Evolutionary conservation across 64 coral and sea anemone species (phyloP).

Genomic region (Actinia tenebrosa): DNA sequence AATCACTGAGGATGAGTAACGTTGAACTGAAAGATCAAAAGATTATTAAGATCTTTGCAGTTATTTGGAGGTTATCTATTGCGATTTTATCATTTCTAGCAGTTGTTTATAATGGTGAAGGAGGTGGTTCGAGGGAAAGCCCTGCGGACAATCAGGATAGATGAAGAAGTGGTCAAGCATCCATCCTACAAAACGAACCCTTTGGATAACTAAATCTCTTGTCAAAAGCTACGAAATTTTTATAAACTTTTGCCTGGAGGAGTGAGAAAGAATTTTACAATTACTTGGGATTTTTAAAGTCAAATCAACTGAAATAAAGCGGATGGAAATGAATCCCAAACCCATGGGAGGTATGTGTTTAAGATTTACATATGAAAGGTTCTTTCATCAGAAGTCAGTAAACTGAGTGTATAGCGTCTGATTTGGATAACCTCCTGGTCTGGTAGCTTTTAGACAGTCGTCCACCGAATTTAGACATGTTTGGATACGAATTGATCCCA

Average conservation of each 20-base stretch:
- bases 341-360: not conserved
- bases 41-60: not conserved
- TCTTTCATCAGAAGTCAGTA: not conserved
- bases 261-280: too few relatives aligned
- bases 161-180: not conserved
- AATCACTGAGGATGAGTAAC: not conserved
- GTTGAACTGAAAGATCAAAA: not conserved
- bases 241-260: too few relatives aligned
- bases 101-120: not conserved
- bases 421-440: constrained; percentile 2
- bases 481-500: not conserved
- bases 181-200: not conserved
- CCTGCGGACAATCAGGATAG: not conserved
- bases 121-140: not conserved
- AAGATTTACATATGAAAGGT: not conserved
- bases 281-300: too few relatives aligned
- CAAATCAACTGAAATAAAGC: too few relatives aligned
- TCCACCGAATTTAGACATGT: not conserved
- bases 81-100: not conserved
- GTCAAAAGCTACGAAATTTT: not conserved
- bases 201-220: not conserved
- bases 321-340: not conserved
- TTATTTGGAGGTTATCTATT: not conserved
- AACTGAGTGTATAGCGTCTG: not conserved
- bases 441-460: not conserved